phyloP scores from a whole-genome alignment of 2,888 invertebrate species.

The Adela reaumurella region DNA sequence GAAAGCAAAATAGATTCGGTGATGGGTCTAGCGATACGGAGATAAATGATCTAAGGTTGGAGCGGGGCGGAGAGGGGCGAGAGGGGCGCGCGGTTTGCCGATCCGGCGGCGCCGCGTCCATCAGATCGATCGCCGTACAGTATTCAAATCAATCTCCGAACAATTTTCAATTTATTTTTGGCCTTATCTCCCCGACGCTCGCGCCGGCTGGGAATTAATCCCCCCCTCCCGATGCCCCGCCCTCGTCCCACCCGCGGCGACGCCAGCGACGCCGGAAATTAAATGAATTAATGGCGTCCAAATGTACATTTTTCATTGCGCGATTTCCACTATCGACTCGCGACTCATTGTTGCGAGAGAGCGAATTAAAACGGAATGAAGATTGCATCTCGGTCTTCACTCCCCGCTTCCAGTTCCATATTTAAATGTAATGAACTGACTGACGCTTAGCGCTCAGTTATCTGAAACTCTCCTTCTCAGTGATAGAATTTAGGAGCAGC shows the following conservation, averaged over 20 bases:
- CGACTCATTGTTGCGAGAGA: not conserved
- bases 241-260: slow-evolving; percentile 15
- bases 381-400: not conserved
- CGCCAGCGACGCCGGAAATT: slow-evolving; percentile 50
- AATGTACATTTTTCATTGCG: slow-evolving; percentile 57
- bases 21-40: not conserved
- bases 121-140: slow-evolving; percentile 45
- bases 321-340: slow-evolving; percentile 17
- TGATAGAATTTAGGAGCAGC: too few relatives aligned
- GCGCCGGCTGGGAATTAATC: slow-evolving; percentile 55
- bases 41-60: not conserved
- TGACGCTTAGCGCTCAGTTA: not conserved
- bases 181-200: slow-evolving; percentile 53
- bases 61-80: not conserved
- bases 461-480: too few relatives aligned
- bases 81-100: slow-evolving; percentile 17
- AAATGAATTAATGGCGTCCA: slow-evolving; percentile 59
- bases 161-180: slow-evolving; percentile 58
- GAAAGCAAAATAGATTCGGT: not conserved
- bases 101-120: slow-evolving; percentile 21
- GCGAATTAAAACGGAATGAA: not conserved
- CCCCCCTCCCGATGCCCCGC: slow-evolving; percentile 28
- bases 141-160: slow-evolving; percentile 58
- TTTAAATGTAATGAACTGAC: not conserved
- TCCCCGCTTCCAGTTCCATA: too few relatives aligned